Base-by-base conservation (phyloP, 2,888 invertebrate species). In the Chromoteleia sp. region DNA sequence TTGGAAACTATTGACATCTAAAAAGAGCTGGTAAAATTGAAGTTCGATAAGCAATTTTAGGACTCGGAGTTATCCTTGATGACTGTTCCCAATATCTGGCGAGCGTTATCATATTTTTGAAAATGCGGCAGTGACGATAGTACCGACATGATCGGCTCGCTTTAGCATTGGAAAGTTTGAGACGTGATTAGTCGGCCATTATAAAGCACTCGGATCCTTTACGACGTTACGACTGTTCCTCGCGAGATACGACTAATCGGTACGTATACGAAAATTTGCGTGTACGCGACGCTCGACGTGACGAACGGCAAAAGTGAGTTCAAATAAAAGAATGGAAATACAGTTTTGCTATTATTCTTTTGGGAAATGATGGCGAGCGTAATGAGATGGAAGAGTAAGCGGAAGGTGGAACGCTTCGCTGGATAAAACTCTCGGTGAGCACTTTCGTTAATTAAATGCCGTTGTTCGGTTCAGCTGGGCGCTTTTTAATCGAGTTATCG, bases 381-480 rank as follows among this genome's bases (percentile, higher is more conserved):
- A 77, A 73, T 73, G 79, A 82, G 76, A 79, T 65, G 76, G 70
- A 79, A 82, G 79, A 76, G 71, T 79, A 71, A 82, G 71, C 73
- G 76, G 56, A 77, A 65, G 80, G 61, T 41, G 59, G 61, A 76
- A 77, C 65, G 79, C 80, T 68, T 67, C 63, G 70, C 14, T 71
- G 77, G 74, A 85, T 81, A 81, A 87, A 87, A 86, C 87, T 88
- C 87, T 86, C 85, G 78, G 84, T 80, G 85, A 88, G 88, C 87
- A 89, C 89, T 90, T 88, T 88, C 88, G 87, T 88, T 90, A 90
- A 90, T 88, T 89, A 88, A 88, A 87, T 87, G 87, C 88, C 88
- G 89, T 89, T 90, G 89, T 89, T 88, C 86, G 86, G 84, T 85
- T 88, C 86, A 83, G 85, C 83, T 83, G 71, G 78, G 85, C 85